Evolutionary conservation across 2,888 invertebrate genomes (phyloP).

Genomic region (Eilema sororculum): DNA sequence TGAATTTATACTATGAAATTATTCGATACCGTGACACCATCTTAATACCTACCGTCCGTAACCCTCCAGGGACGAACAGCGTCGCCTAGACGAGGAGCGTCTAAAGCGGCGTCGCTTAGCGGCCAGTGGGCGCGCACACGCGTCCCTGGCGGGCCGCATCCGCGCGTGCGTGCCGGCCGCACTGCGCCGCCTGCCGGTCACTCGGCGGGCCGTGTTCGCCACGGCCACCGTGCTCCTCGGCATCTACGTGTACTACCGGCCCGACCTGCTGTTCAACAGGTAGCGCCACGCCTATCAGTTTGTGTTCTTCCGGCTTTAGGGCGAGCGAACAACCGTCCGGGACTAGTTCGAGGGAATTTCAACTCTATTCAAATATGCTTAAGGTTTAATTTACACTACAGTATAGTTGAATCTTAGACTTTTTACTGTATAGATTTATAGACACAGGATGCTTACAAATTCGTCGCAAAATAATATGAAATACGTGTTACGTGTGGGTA

Average conservation of each 20-base stretch:
- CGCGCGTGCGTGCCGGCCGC: conserved; percentile 59
- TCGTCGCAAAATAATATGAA: too few species aligned
- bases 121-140: conserved; percentile 43
- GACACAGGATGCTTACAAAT: too few species aligned
- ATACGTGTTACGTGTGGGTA: too few species aligned
- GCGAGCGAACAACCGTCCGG: background rate
- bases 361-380: background rate
- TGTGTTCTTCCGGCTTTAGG: conserved; percentile 74
- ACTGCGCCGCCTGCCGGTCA: conserved; percentile 76
- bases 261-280: conserved; percentile 77
- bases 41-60: background rate
- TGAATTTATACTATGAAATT: too few species aligned
- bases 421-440: too few species aligned
- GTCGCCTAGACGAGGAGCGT: conserved; percentile 86
- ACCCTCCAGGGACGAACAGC: conserved; percentile 85
- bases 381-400: background rate
- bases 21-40: too few species aligned
- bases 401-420: too few species aligned
- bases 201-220: conserved; percentile 81
- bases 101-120: conserved; percentile 76
- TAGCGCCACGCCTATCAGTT: conserved; percentile 82
- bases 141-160: conserved; percentile 43
- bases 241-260: conserved; percentile 87
- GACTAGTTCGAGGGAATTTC: background rate
- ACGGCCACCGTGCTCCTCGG: conserved; percentile 87